A percentile compares a stretch with the other conserved stretches of the same genome.
Conservation (phyloP, 2,888 invertebrate species). For the Sphaerophoria rueppellii region DNA sequence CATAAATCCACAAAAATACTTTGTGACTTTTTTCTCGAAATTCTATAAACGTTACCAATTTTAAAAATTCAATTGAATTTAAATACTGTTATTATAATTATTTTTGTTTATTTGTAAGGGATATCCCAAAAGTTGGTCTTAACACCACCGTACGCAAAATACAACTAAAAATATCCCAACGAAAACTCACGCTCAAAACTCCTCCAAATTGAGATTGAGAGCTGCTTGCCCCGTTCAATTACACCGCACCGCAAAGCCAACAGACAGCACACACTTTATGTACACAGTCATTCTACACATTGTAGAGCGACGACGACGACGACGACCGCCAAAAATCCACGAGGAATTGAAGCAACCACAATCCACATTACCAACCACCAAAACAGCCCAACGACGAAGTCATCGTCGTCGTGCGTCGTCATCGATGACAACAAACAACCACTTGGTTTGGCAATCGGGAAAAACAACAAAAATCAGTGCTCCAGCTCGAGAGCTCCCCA, state of each 20-base stretch:
- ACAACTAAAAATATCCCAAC: slow-evolving; percentile 77
- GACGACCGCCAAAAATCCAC: slow-evolving; percentile 69
- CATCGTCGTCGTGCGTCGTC: background rate
- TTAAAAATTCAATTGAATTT: background rate
- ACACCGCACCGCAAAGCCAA: background rate
- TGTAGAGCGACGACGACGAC: background rate
- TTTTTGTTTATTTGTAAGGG: background rate
- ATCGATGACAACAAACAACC: slow-evolving; percentile 48
- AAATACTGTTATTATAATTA: slow-evolving; percentile 51
- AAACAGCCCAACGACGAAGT: slow-evolving; percentile 30
- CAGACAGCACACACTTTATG: background rate
- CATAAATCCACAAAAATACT: background rate
- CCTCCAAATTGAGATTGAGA: slow-evolving; percentile 42
- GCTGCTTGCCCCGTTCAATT: slow-evolving; percentile 27
- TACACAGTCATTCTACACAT: slow-evolving; percentile 7
- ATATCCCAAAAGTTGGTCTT: slow-evolving; percentile 78
- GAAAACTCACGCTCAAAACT: slow-evolving; percentile 72
- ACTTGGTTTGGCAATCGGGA: slow-evolving; percentile 45
- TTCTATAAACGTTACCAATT: slow-evolving; percentile 21
- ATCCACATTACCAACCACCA: slow-evolving; percentile 62
- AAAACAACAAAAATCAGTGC: slow-evolving; percentile 30
- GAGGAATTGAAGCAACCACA: slow-evolving; percentile 63
- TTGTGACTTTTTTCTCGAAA: slow-evolving; percentile 1
- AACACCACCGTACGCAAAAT: slow-evolving; percentile 81
- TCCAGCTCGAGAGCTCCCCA: slow-evolving; percentile 21